Base-by-base conservation (phyloP, 1,140 invertebrate species). In the Drosophila ercepeae region DNA sequence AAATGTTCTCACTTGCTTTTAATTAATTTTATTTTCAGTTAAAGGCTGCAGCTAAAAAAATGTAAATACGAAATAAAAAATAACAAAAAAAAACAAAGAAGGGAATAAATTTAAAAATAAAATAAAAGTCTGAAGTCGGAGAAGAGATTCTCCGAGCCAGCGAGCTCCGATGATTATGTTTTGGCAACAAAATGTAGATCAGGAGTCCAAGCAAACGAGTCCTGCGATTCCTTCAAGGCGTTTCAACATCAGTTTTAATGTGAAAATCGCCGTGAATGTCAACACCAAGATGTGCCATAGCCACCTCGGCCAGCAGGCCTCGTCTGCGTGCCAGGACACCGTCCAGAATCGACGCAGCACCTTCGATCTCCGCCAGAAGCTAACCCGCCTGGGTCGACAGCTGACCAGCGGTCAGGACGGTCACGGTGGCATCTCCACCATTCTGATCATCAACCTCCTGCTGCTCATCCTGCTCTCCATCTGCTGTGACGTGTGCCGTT, bases 231-330 rank as follows among this genome's bases (percentile, higher is more conserved):
- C 51, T n/a, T 19, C 67, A 0, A 76, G 44, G 23, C 73, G 82
- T 4, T 49, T 86, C 4, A 88, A 86, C 32, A 74, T 88, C 25
- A 86, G 77, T 46, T 88, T 86, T 21, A 88, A 88, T 77, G 68
- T 86, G 1, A 86, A 86, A 75, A 86, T 86, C n/a, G 73, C 81
- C 16, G 81, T 86, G 2, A 86, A 86, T 81, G 81, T 88, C 0
- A 81, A 86, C 34, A 86, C 81, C 5, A 88, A 71, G 64, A 86
- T 74, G 76, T 58, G 32, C 13, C 59, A 53, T 13, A 79, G 54
- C 5, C 58, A 76, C 36, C 64, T 79, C n/a, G 81, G 57, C 9
- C 51, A 45, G 14, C 18, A 48, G 16, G 23, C 6, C 1, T 25
- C 14, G 21, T 9, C 7, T 25, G 5, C n/a, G n/a, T n/a, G 2